A percentile compares a stretch with the other conserved stretches of the same genome.
Conservation (phyloP, 2,113 vertebrate species). For the Oncorhynchus keta region DNA sequence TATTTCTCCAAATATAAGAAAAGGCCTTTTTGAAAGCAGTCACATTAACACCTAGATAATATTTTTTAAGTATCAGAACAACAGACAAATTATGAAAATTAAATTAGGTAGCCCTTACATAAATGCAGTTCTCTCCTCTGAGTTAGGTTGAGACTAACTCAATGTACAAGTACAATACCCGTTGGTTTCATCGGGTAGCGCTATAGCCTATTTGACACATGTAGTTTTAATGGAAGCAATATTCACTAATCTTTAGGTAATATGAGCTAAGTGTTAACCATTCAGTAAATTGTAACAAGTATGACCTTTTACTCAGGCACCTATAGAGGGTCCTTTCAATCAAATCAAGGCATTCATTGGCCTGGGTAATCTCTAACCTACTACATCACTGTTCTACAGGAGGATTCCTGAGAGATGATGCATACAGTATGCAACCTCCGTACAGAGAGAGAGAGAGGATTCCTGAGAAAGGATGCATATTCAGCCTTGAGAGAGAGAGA, state of each 20-base stretch:
- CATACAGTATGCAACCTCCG: slow-evolving; percentile 39
- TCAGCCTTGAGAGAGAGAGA: slow-evolving; percentile 1
- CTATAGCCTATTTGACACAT: background rate
- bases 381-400: slow-evolving; percentile 29
- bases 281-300: background rate
- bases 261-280: background rate
- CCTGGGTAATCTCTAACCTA: background rate
- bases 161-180: background rate
- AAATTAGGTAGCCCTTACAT: too few relatives aligned
- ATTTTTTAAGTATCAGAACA: too few relatives aligned
- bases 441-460: background rate
- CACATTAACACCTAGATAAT: too few relatives aligned
- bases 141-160: too few relatives aligned
- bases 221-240: background rate
- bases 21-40: too few relatives aligned
- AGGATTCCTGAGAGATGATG: slow-evolving; percentile 48
- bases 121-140: too few relatives aligned
- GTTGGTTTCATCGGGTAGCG: background rate
- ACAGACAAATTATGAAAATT: too few relatives aligned
- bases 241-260: background rate
- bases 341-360: slow-evolving; percentile 1
- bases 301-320: slow-evolving; percentile 36
- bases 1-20: too few relatives aligned
- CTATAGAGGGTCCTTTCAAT: background rate
- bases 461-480: background rate